phyloP scores from a whole-genome alignment of 2,113 vertebrate species.

The Microtus richardsoni region DNA sequence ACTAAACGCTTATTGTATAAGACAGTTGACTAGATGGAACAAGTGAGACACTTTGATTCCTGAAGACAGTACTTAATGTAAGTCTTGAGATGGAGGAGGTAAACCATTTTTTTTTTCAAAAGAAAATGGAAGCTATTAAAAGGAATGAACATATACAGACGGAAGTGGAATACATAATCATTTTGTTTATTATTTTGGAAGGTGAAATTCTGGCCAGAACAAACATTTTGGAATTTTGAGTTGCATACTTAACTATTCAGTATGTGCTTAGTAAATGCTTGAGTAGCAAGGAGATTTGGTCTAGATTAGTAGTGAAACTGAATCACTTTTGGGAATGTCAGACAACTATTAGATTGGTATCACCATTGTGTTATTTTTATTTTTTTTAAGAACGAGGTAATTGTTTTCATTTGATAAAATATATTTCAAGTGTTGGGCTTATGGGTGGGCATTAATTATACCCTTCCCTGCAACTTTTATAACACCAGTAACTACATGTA shows the following conservation, averaged over 20 bases:
- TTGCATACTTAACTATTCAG: slow-evolving; percentile 15
- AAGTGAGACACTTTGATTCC: slow-evolving; percentile 16
- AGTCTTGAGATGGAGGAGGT: slow-evolving; percentile 36
- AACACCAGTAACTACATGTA: no score
- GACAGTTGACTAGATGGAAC: not conserved
- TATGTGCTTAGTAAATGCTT: slow-evolving; percentile 41
- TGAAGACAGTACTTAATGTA: slow-evolving; percentile 13
- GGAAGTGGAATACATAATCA: not conserved
- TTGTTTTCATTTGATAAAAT: not conserved
- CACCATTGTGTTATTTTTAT: not conserved
- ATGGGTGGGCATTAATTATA: not conserved
- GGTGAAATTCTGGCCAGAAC: slow-evolving; percentile 32
- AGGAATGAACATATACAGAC: not conserved
- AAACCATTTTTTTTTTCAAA: slow-evolving; percentile 37
- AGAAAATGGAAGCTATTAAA: slow-evolving; percentile 57
- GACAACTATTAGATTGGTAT: not conserved
- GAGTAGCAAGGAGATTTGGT: not conserved
- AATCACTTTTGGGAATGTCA: slow-evolving; percentile 44
- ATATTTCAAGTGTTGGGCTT: not conserved
- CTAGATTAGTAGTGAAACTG: slow-evolving; percentile 22
- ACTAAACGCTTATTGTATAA: not conserved
- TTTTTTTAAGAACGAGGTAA: not conserved
- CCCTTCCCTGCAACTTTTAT: not conserved
- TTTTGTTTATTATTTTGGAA: slow-evolving; percentile 42
- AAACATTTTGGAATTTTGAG: slow-evolving; percentile 39